Conservation (phyloP, 2,113 vertebrate genomes). For the Bufo gargarizans region DNA sequence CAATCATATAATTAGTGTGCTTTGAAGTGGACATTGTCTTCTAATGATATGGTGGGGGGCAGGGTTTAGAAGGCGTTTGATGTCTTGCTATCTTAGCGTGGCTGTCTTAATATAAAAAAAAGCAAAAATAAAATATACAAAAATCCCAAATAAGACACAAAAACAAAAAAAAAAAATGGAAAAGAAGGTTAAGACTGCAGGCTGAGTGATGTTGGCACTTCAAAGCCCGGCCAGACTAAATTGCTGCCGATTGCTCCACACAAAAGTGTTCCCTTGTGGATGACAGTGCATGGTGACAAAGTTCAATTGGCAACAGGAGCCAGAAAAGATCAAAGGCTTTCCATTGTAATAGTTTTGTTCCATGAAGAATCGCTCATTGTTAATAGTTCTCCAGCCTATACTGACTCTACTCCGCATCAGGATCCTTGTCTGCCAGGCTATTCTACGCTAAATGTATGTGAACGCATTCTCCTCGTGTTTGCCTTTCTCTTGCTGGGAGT, state of each 20-base stretch:
- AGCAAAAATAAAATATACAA: slow-evolving; percentile 75
- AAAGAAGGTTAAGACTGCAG: slow-evolving; percentile 72
- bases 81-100: slow-evolving; percentile 77
- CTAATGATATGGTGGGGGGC: slow-evolving; percentile 75
- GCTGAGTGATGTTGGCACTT: slow-evolving; percentile 89
- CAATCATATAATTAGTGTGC: slow-evolving; percentile 89
- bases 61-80: slow-evolving; percentile 83
- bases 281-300: slow-evolving; percentile 97
- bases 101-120: slow-evolving; percentile 86
- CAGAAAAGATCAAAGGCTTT: slow-evolving; percentile 88
- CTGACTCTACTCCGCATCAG: slow-evolving; percentile 85
- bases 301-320: slow-evolving; percentile 93
- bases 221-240: slow-evolving; percentile 91
- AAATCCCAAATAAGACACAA: slow-evolving; percentile 81
- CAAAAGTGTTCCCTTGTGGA: slow-evolving; percentile 87
- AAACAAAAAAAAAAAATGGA: slow-evolving; percentile 76
- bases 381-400: slow-evolving; percentile 83
- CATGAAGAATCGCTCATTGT: slow-evolving; percentile 98
- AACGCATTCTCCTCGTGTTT: slow-evolving; percentile 8
- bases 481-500: slow-evolving; percentile 15
- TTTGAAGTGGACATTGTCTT: slow-evolving; percentile 92
- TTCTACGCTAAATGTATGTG: slow-evolving; percentile 69
- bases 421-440: slow-evolving; percentile 71
- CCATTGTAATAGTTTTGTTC: slow-evolving; percentile 96
- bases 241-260: slow-evolving; percentile 96